These are phyloP conservation scores for Zaprionus capensis DNA, from an alignment of 1,140 invertebrate genomes.

Conservation along the genomic window DNA sequence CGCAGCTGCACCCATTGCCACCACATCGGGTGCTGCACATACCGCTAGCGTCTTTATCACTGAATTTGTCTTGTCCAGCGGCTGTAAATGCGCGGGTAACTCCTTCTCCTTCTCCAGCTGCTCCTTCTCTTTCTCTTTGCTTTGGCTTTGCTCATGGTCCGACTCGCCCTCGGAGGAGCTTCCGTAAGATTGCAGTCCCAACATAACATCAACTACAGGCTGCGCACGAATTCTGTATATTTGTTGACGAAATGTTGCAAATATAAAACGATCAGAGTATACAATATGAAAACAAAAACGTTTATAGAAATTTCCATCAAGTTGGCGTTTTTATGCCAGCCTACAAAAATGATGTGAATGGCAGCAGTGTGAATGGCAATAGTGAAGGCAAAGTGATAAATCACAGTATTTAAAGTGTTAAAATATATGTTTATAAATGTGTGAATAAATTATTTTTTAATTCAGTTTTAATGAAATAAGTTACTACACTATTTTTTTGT, in stretches of 20 bases:
- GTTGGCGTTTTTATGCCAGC: slow-evolving; percentile 37
- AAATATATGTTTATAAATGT: neutral
- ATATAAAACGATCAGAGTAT: slow-evolving; percentile 62
- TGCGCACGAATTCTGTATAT: slow-evolving; percentile 62
- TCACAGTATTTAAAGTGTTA: neutral
- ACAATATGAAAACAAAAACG: slow-evolving; percentile 73
- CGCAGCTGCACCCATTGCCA: slow-evolving; percentile 88
- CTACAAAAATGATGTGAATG: slow-evolving; percentile 22
- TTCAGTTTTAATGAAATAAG: neutral
- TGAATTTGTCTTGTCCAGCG: slow-evolving; percentile 81
- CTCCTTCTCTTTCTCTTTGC: slow-evolving; percentile 7
- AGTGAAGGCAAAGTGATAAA: neutral
- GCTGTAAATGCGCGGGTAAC: slow-evolving; percentile 85
- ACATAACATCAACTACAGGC: slow-evolving; percentile 57
- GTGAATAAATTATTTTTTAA: neutral
- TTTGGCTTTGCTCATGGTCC: slow-evolving; percentile 58
- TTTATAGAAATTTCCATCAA: slow-evolving; percentile 77
- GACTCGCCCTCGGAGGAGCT: slow-evolving; percentile 75
- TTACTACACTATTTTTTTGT: neutral
- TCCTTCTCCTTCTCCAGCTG: neutral
- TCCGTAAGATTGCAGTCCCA: slow-evolving; percentile 73
- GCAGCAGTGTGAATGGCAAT: slow-evolving; percentile 15
- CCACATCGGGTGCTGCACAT: slow-evolving; percentile 91
- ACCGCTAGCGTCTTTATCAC: slow-evolving; percentile 87
- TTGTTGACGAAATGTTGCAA: slow-evolving; percentile 74